phyloP scores from a whole-genome alignment of 1,140 invertebrate genomes.

The Ips nitidus region DNA sequence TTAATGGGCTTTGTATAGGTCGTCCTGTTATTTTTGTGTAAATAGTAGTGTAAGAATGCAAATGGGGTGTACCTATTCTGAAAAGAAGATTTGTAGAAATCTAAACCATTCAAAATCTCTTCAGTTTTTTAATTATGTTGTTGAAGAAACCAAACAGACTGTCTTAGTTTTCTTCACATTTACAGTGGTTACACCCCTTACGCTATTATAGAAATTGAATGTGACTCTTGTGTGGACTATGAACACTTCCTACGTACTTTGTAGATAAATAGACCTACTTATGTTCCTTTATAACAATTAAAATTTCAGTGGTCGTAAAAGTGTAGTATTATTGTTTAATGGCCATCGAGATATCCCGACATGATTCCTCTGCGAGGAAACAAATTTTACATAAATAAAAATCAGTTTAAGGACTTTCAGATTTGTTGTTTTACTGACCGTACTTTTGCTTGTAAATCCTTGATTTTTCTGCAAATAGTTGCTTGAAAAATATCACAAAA shows the following conservation, averaged over 20 bases:
- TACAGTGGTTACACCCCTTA: too few species aligned
- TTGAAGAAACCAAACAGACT: too few species aligned
- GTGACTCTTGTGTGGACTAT: conserved; percentile 16
- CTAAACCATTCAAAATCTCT: too few species aligned
- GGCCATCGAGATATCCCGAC: not conserved
- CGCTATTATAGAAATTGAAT: not conserved
- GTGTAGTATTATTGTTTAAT: conserved; percentile 13
- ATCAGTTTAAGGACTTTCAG: not conserved
- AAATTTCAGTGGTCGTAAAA: conserved; percentile 17
- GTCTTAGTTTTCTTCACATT: too few species aligned
- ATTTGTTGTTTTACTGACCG: not conserved
- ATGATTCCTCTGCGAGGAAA: not conserved
- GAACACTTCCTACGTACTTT: conserved; percentile 10
- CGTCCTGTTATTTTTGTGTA: conserved; percentile 18
- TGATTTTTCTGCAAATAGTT: too few species aligned
- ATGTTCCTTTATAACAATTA: conserved; percentile 28
- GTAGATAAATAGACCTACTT: conserved; percentile 10
- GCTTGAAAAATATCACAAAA: too few species aligned
- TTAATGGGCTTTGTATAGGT: too few species aligned
- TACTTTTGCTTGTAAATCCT: too few species aligned
- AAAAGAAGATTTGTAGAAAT: too few species aligned
- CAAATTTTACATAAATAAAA: not conserved
- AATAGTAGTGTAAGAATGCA: conserved; percentile 7
- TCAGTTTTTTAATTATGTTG: too few species aligned
- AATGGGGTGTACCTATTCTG: too few species aligned